Base-by-base conservation (phyloP, 37 sponge, comb jelly and placozoan genomes). In the Geodia barretti region DNA sequence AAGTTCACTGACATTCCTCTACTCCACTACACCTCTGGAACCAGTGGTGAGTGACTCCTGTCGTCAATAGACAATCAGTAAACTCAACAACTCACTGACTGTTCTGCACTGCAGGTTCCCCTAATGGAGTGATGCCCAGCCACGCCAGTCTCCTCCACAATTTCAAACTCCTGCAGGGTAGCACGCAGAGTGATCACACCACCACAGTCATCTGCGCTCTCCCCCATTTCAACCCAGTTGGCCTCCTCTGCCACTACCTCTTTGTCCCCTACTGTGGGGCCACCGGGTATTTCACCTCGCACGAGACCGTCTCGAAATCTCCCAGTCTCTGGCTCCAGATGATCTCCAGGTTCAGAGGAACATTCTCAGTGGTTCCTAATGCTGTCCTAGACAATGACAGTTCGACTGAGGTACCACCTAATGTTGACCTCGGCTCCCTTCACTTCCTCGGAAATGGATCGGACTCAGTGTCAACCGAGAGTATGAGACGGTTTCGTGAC, bases 1-100 rank as follows among this genome's bases (percentile, higher is more conserved):
- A 31, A 7, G 37, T 39, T 39, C 0, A 73, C 78, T 29, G 79
- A 64, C 33, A 35, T 86, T 21, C 59, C 80, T 24, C 42, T 86
- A 20, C 80, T 86, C 1, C 87, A 86, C 66, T 86, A 86, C 80
- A 79, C 79, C 23, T 79, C 80, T 37, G 87, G 87, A 36, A 74
- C 87, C 24, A 79, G 74, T 61, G 80, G 87, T 73, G 3, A 34
- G 60, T 37, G 60, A 20, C 40, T 36, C 7, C 26, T 7, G n/a
- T 65, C n/a, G 25, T 65, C n/a, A 26, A 24, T 29, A 65, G 60
- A 21, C 60, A 58, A 58, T 58, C 11, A 19, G 19, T 58, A 58
- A 11, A 58, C 60, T 19, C 60, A 21, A 58, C 60, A 58, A 19
- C n/a, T n/a, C n/a, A n/a, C n/a, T n/a, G n/a, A n/a, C 54, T 47